Conservation (phyloP, 2,888 invertebrate species). For the Ypsolopha scabrella region DNA sequence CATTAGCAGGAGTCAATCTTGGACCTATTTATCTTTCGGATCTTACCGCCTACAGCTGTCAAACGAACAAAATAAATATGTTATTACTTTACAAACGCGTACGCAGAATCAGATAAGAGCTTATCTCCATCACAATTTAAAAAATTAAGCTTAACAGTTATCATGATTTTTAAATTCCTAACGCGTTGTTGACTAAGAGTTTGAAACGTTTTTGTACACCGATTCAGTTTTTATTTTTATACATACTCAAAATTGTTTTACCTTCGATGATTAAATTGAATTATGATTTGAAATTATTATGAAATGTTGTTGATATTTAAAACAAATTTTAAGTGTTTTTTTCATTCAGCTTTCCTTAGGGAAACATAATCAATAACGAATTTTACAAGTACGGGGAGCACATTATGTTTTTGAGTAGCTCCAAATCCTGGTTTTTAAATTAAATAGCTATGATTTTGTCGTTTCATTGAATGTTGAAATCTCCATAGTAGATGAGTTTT, state of each 20-base stretch:
- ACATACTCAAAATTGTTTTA: too few species aligned
- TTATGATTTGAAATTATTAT: too few species aligned
- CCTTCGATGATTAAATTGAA: too few species aligned
- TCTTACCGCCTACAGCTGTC: slow-evolving; percentile 64
- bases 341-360: too few species aligned
- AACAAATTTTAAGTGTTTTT: too few species aligned
- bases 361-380: too few species aligned
- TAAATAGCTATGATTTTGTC: not conserved
- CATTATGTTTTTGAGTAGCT: too few species aligned
- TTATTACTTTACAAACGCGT: slow-evolving; percentile 54
- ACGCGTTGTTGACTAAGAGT: not conserved
- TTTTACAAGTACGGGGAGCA: too few species aligned
- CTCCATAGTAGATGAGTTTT: too few species aligned
- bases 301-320: too few species aligned
- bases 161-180: not conserved
- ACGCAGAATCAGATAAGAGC: slow-evolving; percentile 56
- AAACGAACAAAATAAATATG: slow-evolving; percentile 65
- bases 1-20: slow-evolving; percentile 1
- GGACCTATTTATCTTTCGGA: slow-evolving; percentile 34
- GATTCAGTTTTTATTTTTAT: not conserved
- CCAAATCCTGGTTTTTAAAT: too few species aligned
- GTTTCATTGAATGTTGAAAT: not conserved
- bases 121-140: slow-evolving; percentile 69
- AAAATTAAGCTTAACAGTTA: slow-evolving; percentile 30
- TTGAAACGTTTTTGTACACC: not conserved